Evolutionary conservation across 2,888 invertebrate genomes (phyloP).

Genomic region (Metallyticus violacea): DNA sequence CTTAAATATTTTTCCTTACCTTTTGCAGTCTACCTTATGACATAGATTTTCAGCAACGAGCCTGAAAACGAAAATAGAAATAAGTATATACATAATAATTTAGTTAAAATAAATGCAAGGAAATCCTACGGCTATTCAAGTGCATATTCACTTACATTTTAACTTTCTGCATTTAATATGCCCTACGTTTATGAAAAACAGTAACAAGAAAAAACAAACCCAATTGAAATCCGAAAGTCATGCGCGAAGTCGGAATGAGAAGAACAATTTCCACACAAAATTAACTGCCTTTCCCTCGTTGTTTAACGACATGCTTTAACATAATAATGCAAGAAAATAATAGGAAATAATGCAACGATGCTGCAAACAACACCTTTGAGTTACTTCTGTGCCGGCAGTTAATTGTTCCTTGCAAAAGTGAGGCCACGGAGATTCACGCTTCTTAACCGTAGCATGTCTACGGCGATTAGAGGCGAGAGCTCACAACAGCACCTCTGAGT

Average conservation of each 20-base stretch:
- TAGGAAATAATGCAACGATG: neutral
- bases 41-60: neutral
- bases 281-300: neutral
- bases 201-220: neutral
- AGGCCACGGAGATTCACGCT: neutral
- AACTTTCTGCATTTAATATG: neutral
- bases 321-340: slow-evolving; percentile 1
- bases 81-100: neutral
- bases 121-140: neutral
- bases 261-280: neutral
- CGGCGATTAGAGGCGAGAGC: no score
- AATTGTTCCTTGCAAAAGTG: neutral
- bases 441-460: neutral
- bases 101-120: neutral
- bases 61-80: neutral
- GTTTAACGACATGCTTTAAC: neutral
- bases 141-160: neutral
- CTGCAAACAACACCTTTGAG: neutral
- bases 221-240: slow-evolving; percentile 1
- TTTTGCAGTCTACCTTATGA: no score
- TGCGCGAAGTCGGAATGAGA: neutral
- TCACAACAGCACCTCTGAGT: no score
- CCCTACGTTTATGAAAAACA: neutral
- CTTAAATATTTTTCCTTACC: no score
- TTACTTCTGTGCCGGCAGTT: neutral